These are phyloP conservation scores for Heteromyza rotundicornis DNA, from an alignment of 2,888 invertebrate species.

Conservation along the genomic window DNA sequence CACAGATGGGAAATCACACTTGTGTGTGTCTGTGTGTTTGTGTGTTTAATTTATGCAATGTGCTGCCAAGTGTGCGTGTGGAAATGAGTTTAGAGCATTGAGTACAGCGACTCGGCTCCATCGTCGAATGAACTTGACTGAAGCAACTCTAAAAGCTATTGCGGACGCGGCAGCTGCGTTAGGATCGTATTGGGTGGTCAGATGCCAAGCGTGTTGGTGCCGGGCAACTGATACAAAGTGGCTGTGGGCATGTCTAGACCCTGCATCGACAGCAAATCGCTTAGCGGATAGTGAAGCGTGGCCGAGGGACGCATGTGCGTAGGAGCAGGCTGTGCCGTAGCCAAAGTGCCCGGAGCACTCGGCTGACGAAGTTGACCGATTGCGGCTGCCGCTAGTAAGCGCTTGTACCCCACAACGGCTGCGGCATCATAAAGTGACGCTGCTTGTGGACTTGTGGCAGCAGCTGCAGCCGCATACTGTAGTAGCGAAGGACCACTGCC, in stretches of 20 bases:
- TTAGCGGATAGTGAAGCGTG: conserved; percentile 72
- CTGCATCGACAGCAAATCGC: conserved; percentile 74
- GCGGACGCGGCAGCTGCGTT: conserved; percentile 53
- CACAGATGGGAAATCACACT: too few species aligned
- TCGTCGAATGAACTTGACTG: too few species aligned
- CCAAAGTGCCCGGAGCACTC: conserved; percentile 45
- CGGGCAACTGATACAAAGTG: conserved; percentile 75
- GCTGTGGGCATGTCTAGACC: conserved; percentile 69
- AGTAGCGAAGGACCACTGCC: conserved; percentile 62
- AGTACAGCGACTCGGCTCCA: too few species aligned
- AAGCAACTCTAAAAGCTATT: too few species aligned
- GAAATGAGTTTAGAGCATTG: neutral
- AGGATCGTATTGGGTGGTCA: conserved; percentile 67
- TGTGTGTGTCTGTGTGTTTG: conserved; percentile 14
- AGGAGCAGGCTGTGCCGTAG: conserved; percentile 59
- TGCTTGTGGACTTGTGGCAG: conserved; percentile 67
- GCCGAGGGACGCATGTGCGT: conserved; percentile 63
- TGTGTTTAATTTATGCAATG: conserved; percentile 1
- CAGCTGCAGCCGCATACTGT: conserved; percentile 69
- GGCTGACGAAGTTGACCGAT: conserved; percentile 55
- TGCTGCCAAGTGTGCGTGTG: neutral
- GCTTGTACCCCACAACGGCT: conserved; percentile 60
- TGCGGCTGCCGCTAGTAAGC: conserved; percentile 61
- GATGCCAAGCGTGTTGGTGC: conserved; percentile 73
- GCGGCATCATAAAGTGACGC: conserved; percentile 65